phyloP scores from a whole-genome alignment of 2,888 invertebrate species.

The Drepanosiphum platanoidis region DNA sequence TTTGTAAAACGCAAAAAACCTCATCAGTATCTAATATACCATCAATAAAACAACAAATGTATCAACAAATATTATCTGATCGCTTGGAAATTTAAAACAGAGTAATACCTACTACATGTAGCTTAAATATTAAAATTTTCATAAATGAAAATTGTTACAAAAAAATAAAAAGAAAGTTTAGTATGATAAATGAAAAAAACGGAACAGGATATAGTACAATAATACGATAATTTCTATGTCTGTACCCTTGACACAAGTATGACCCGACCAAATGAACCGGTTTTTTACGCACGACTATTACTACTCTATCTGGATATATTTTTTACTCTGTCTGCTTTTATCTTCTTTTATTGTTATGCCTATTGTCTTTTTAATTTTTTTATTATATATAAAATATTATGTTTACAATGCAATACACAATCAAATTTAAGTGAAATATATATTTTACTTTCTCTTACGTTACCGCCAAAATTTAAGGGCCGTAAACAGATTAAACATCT shows the following conservation, averaged over 20 bases:
- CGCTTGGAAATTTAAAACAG: background rate
- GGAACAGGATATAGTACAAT: conserved; percentile 60
- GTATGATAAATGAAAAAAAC: conserved; percentile 38
- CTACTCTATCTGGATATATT: conserved; percentile 27
- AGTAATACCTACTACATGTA: too few species aligned
- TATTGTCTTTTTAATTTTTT: conserved; percentile 50
- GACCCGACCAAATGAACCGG: conserved; percentile 58
- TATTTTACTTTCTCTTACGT: conserved; percentile 43
- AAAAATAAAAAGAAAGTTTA: conserved; percentile 29
- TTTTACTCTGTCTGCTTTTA: conserved; percentile 7
- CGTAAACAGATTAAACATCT: conserved; percentile 20
- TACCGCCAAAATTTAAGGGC: conserved; percentile 36
- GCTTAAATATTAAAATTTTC: too few species aligned
- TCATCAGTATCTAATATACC: too few species aligned
- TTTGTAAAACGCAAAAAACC: background rate
- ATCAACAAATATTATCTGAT: background rate
- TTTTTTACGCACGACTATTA: conserved; percentile 42
- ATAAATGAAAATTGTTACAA: background rate
- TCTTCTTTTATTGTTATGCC: conserved; percentile 22
- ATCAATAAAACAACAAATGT: background rate
- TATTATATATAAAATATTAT: background rate
- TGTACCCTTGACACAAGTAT: conserved; percentile 60
- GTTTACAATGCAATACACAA: conserved; percentile 26
- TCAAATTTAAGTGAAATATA: conserved; percentile 39
- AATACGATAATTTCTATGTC: conserved; percentile 50